A percentile compares a stretch with the other conserved stretches of the same genome.
phyloP scores from a whole-genome alignment of 2,888 invertebrate species.

The Anodontia alba region DNA sequence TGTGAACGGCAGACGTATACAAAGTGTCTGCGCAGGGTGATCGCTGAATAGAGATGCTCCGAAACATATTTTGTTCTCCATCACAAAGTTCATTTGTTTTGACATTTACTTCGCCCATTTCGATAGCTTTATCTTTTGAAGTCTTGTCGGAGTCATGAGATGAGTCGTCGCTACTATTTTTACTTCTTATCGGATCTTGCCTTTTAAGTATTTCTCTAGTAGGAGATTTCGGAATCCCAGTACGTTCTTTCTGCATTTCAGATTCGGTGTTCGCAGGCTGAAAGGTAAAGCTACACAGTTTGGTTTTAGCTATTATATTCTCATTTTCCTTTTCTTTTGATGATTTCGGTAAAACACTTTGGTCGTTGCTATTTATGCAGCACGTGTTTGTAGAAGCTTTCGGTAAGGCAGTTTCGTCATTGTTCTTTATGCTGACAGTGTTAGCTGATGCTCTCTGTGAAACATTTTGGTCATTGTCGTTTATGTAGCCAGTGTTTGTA shows the following conservation, averaged over 20 bases:
- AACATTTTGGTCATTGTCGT: too few species aligned
- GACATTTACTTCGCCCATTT: background rate
- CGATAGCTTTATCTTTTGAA: background rate
- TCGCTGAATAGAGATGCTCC: slow-evolving; percentile 36
- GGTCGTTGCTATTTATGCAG: too few species aligned
- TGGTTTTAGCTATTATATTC: background rate
- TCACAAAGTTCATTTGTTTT: background rate
- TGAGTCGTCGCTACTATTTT: slow-evolving; percentile 25
- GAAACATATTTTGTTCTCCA: slow-evolving; percentile 20
- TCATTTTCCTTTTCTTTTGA: too few species aligned
- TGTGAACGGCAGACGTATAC: slow-evolving; percentile 24
- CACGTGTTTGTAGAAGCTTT: too few species aligned
- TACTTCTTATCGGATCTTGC: slow-evolving; percentile 34
- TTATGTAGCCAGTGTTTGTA: too few species aligned
- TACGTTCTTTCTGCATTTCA: background rate
- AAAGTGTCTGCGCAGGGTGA: background rate
- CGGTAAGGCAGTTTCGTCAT: too few species aligned
- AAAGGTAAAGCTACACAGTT: background rate
- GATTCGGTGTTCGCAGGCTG: background rate
- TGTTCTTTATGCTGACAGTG: too few species aligned
- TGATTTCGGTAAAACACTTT: too few species aligned
- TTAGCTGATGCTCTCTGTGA: too few species aligned
- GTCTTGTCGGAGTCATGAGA: background rate
- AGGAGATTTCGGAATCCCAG: background rate
- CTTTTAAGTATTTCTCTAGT: slow-evolving; percentile 5